Base-by-base conservation (phyloP, 2,113 vertebrate genomes). In the Silurus asotus region DNA sequence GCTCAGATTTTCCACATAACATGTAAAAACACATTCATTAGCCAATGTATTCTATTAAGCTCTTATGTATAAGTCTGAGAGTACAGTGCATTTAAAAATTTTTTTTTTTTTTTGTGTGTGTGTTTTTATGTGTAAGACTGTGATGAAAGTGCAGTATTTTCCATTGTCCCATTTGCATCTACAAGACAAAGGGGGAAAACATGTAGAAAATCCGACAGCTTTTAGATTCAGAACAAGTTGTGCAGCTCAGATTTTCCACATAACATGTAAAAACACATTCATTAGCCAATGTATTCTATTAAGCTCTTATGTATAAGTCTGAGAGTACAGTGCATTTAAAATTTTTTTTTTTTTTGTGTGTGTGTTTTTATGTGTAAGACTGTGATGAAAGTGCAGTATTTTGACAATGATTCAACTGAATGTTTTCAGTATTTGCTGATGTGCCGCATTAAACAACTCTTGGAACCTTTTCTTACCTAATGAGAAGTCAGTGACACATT, bases 121-220 rank as follows among this genome's bases (percentile, higher is more conserved):
- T 37, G 37, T 37, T 37, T 37, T 37, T 37, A 37, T 37, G 37
- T 37, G 37, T 37, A 37, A 37, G 37, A 37, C 37, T 37, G 37
- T 37, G 37, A 37, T 37, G 2, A 37, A 37, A 37, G 37, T 37
- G 11, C 13, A 4, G 15, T 69, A 5, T 6, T 69, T 37, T 37
- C 59, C 72, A 87, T 64, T 53, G 37, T 85, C 78, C 49, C 82
- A 80, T 81, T 84, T 62, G 59, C 61, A 87, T 74, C 48, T 51
- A 53, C 59, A n/a, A 64, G 17, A 17, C 58, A 19, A 59, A 64
- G 62, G 25, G 25, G 14, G 37, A 37, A 37, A 37, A 37, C 37
- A 37, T 37, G 13, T 9, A 65, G 25, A 62, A 62, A 62, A 62
- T 4, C 25, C 3, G 1, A 69, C 28, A 69, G 25, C 65, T 14